These are phyloP conservation scores for Gopherus evgoodei DNA, from an alignment of 2,113 vertebrate genomes.

Conservation along the genomic window DNA sequence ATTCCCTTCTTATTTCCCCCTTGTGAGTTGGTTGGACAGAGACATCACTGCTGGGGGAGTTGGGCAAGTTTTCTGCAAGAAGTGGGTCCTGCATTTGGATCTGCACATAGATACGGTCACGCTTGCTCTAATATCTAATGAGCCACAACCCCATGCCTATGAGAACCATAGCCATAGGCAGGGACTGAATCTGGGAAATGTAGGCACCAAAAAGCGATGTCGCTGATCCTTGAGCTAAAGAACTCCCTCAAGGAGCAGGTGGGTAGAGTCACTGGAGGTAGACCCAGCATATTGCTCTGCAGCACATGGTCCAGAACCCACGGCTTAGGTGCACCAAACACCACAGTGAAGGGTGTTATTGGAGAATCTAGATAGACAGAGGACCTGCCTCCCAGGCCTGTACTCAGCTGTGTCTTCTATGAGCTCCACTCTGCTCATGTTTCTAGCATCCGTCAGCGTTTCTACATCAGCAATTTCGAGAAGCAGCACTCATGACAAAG, in stretches of 20 bases:
- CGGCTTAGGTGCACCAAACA: neutral
- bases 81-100: neutral
- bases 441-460: neutral
- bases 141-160: neutral
- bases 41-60: neutral
- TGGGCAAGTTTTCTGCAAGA: neutral
- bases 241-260: neutral
- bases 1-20: neutral
- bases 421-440: neutral
- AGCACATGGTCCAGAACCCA: neutral
- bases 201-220: neutral
- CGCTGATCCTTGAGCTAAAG: neutral
- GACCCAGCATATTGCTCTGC: neutral
- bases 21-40: neutral
- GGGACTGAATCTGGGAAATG: neutral
- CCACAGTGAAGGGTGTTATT: neutral
- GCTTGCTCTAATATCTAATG: neutral
- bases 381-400: neutral
- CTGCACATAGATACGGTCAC: neutral
- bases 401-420: neutral
- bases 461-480: neutral
- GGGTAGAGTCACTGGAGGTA: neutral
- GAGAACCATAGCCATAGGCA: fast-evolving
- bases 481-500: neutral
- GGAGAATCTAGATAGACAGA: neutral